phyloP scores from a whole-genome alignment of 2,113 vertebrate species.

The Malurus elegans region DNA sequence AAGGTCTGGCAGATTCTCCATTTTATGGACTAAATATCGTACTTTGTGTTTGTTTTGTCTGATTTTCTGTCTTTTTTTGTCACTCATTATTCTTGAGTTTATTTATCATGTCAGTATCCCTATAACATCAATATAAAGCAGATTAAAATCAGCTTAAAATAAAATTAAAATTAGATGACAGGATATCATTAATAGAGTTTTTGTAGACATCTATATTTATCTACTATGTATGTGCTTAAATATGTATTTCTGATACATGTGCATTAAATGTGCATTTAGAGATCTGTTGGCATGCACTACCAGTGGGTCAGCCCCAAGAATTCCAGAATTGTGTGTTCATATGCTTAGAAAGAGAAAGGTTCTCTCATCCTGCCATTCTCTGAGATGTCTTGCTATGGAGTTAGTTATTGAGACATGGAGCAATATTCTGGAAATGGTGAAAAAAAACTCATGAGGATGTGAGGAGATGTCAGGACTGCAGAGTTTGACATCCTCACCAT shows the following conservation, averaged over 20 bases:
- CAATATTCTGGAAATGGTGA: not conserved
- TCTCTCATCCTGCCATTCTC: not conserved
- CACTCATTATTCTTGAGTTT: not conserved
- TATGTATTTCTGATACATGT: not conserved
- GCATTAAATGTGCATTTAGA: not conserved
- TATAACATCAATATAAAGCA: not conserved
- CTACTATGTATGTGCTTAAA: not conserved
- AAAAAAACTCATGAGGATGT: not conserved
- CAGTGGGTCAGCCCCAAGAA: not conserved
- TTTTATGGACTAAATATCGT: not conserved
- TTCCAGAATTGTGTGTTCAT: not conserved
- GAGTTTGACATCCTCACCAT: not conserved
- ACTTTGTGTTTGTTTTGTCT: not conserved
- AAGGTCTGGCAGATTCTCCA: not conserved
- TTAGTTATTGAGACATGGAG: not conserved
- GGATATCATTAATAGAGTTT: not conserved
- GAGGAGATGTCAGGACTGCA: not conserved
- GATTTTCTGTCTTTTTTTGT: not conserved
- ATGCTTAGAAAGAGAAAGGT: not conserved
- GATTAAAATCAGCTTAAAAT: not conserved
- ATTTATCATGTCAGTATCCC: not conserved
- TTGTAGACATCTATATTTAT: not conserved
- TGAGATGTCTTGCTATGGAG: not conserved
- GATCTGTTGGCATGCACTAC: not conserved
- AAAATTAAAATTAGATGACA: not conserved